A percentile compares a stretch with the other conserved stretches of the same genome.
Evolutionary conservation across 1,140 invertebrate species (phyloP).

Genomic region (Littorina saxatilis): DNA sequence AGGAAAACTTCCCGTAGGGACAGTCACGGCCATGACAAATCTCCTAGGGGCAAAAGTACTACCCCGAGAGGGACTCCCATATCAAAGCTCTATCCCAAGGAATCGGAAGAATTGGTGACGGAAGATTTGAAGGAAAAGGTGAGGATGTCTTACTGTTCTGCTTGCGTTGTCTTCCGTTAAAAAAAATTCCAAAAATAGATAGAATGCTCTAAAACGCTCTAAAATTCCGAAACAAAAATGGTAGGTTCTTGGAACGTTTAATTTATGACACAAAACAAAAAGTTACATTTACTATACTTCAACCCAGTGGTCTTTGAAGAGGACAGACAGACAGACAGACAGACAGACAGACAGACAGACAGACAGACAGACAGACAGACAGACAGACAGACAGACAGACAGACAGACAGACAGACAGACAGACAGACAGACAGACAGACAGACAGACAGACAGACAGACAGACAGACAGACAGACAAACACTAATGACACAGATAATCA

Average conservation of each 20-base stretch:
- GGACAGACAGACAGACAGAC: no score
- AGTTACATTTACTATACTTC: no score
- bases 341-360: no score
- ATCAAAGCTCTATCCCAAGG: neutral
- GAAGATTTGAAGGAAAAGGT: constrained; percentile 36
- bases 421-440: constrained; percentile 10
- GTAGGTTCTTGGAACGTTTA: no score
- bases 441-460: neutral
- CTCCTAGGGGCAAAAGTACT: constrained; percentile 4
- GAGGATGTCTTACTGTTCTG: neutral
- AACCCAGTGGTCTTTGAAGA: no score
- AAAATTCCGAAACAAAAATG: no score
- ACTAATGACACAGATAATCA: no score
- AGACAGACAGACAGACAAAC: neutral
- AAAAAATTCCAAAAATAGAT: no score
- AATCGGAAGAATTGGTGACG: neutral
- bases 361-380: neutral
- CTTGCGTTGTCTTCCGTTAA: no score
- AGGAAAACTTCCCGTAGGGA: neutral
- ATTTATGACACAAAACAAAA: no score
- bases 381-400: constrained; percentile 17
- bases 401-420: constrained; percentile 2
- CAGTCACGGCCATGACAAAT: neutral
- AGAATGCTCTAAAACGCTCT: no score
- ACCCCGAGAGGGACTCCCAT: neutral